These are phyloP conservation scores for Lasioglossum villosulum DNA, from an alignment of 2,888 invertebrate species.

Conservation along the genomic window DNA sequence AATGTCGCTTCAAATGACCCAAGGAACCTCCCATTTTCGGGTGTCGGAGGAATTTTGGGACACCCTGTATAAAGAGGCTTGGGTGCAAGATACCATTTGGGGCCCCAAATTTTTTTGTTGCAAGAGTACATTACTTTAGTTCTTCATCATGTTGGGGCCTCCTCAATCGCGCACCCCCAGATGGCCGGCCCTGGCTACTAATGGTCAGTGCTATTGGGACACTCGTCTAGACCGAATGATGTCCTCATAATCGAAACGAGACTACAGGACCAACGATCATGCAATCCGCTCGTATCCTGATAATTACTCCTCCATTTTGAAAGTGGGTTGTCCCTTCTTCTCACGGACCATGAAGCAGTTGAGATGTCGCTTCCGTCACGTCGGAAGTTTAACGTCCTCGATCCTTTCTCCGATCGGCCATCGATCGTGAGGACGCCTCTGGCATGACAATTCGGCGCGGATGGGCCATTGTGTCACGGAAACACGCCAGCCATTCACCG, in stretches of 20 bases:
- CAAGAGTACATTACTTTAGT: too few species aligned
- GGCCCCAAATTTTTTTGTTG: too few species aligned
- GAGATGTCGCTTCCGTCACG: conserved; percentile 19
- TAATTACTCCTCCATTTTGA: background rate
- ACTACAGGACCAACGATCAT: background rate
- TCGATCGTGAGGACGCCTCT: conserved; percentile 46
- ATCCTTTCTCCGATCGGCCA: conserved; percentile 47
- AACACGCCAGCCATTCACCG: conserved; percentile 13
- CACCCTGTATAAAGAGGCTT: too few species aligned
- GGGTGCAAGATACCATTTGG: too few species aligned
- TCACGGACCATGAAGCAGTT: background rate
- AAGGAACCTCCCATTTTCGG: too few species aligned
- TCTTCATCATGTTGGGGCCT: too few species aligned
- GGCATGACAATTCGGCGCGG: conserved; percentile 46
- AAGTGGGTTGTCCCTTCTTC: background rate
- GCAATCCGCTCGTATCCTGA: background rate
- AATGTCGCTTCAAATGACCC: too few species aligned
- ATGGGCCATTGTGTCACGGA: conserved; percentile 48
- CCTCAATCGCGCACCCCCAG: too few species aligned
- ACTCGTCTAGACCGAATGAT: too few species aligned
- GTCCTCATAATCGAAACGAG: background rate
- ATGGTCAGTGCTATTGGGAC: too few species aligned
- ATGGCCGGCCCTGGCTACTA: too few species aligned
- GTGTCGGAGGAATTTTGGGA: too few species aligned
- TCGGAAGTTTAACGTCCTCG: conserved; percentile 53